Evolutionary conservation across 2,888 invertebrate species (phyloP), one percentile per base, ranked within the genome.

Genomic region (Dynastes hyllus): DNA sequence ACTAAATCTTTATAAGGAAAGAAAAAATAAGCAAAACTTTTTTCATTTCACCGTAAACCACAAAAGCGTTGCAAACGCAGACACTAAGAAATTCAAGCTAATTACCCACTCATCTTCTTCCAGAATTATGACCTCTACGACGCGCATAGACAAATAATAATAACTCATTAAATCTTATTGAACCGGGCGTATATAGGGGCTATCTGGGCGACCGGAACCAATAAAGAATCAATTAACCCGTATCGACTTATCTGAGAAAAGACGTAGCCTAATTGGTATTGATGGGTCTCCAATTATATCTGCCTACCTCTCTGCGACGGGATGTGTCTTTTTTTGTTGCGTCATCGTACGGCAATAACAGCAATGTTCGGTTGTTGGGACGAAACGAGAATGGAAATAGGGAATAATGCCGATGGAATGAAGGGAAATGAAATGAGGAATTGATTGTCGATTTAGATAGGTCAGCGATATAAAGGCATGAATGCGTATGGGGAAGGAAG

Each of bases 191-290:
- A 73, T 58, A 73, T 73, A 40, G 58, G 73, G 73, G 73, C 73
- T 27, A 45, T 13, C 22, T 50, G 51, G 22, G 13, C 27, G 51
- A 63, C 63, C 63, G 51, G 58, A 37, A 13, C 73, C 58, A 73
- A 73, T 73, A 73, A 58, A 58, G 58, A 73, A 73, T 73, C 73
- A 73, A 73, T 73, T 73, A 73, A 58, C 40, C 73, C 40, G 37
- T 58, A 73, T 73, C 73, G 73, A 58, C 37, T 58, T 58, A 58
- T 73, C 61, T 73, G 58, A 40, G 58, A 69, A 58, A 40, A 58
- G 37, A 22, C 55, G 58, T 32, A 27, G n/a, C 58, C 73, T 73
- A 73, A 73, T 73, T 73, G 73, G 73, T 58, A 73, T 73, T 73
- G 73, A 73, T 73, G 73, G 73, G 58, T 58, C 55, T 40, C 40